These are phyloP conservation scores for Anarsia innoxiella DNA, from an alignment of 2,888 invertebrate species.

Conservation along the genomic window DNA sequence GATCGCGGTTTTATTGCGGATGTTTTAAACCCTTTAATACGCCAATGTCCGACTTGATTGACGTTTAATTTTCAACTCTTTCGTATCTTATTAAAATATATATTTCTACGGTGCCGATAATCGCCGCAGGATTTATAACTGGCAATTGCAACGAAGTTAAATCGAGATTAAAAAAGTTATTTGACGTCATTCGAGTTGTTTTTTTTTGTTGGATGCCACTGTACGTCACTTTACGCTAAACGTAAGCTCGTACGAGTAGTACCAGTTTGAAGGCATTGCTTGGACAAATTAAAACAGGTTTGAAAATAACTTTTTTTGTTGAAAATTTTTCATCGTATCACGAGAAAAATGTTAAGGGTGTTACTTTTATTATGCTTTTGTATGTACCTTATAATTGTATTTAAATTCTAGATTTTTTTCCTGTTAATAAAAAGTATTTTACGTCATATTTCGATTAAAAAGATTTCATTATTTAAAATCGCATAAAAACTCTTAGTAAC, in stretches of 20 bases:
- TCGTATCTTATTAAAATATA: conserved; percentile 19
- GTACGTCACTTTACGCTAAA: conserved; percentile 12
- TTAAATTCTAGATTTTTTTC: no score
- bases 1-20: conserved; percentile 30
- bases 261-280: conserved; percentile 8
- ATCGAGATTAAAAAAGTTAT: conserved; percentile 10
- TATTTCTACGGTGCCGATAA: conserved; percentile 17
- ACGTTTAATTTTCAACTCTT: conserved; percentile 37
- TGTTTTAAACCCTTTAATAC: conserved; percentile 37
- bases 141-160: no score
- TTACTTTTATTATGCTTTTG: no score
- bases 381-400: no score
- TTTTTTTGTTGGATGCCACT: no score
- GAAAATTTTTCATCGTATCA: no score
- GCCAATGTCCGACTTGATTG: conserved; percentile 34
- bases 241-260: conserved; percentile 14
- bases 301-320: no score
- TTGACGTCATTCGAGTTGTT: conserved; percentile 7
- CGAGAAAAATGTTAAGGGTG: no score
- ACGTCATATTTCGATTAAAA: no score
- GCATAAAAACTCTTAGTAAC: no score
- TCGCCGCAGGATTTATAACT: conserved; percentile 12
- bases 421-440: no score
- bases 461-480: no score
- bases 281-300: conserved; percentile 14